Evolutionary conservation across 1,140 invertebrate species (phyloP).

Genomic region (Cyclina sinensis): DNA sequence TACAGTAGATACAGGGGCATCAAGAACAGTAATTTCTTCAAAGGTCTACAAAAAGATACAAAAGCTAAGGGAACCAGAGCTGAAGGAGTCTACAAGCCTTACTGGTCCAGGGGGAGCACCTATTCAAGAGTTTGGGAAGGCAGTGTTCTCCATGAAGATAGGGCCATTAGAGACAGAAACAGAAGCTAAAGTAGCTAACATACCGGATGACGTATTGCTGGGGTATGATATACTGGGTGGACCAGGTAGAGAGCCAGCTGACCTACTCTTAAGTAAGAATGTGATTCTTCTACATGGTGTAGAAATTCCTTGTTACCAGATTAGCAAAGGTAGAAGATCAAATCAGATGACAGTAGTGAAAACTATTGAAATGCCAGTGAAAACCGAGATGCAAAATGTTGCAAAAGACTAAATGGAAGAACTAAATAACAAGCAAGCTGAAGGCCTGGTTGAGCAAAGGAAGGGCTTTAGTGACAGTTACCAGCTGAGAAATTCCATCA

Average conservation of each 20-base stretch:
- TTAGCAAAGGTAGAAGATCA: too few species aligned
- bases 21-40: neutral
- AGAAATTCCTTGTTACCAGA: neutral
- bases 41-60: neutral
- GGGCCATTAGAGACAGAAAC: neutral
- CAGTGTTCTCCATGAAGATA: neutral
- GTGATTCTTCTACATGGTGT: neutral
- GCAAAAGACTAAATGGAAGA: too few species aligned
- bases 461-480: too few species aligned
- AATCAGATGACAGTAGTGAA: too few species aligned
- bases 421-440: too few species aligned
- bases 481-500: too few species aligned
- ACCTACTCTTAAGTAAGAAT: constrained; percentile 9
- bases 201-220: neutral
- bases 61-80: too few species aligned
- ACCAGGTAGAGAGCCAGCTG: neutral
- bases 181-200: constrained; percentile 7
- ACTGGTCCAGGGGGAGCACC: neutral
- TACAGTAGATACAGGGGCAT: constrained; percentile 1
- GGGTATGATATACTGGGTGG: neutral
- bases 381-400: too few species aligned
- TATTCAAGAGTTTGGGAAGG: neutral
- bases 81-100: neutral
- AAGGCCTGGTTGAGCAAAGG: too few species aligned
- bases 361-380: too few species aligned